These are phyloP conservation scores for Pristiophorus japonicus DNA, from an alignment of 2,113 vertebrate genomes.

Conservation along the genomic window DNA sequence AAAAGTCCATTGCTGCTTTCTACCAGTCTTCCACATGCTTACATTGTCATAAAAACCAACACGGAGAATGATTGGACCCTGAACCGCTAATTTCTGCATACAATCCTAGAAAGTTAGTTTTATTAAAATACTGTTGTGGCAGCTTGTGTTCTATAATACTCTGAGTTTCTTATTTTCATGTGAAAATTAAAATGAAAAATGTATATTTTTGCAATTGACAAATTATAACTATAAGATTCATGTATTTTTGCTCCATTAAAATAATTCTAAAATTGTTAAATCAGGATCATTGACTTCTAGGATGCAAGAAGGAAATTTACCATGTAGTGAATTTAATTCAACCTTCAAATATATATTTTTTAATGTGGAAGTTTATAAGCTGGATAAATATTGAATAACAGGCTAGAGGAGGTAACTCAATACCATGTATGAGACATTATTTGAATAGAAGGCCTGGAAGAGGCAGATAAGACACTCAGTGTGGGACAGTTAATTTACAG, in stretches of 20 bases:
- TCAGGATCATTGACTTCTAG: not conserved
- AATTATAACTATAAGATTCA: not conserved
- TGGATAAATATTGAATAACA: conserved; percentile 19
- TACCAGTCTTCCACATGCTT: too few species aligned
- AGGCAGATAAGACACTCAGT: not conserved
- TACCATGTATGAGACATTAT: not conserved
- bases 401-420: not conserved
- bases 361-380: not conserved
- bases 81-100: not conserved
- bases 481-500: not conserved
- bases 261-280: not conserved
- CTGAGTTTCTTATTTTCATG: not conserved
- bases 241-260: not conserved
- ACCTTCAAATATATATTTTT: not conserved
- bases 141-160: not conserved
- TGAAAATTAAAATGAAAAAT: not conserved
- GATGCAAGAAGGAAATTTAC: not conserved
- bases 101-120: not conserved
- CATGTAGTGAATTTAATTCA: not conserved
- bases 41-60: too few species aligned
- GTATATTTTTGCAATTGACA: not conserved
- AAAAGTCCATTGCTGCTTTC: too few species aligned
- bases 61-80: too few species aligned
- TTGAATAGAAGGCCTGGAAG: conserved; percentile 14
- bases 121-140: not conserved